phyloP scores from a whole-genome alignment of 2,113 vertebrate species.

The Odontesthes bonariensis region DNA sequence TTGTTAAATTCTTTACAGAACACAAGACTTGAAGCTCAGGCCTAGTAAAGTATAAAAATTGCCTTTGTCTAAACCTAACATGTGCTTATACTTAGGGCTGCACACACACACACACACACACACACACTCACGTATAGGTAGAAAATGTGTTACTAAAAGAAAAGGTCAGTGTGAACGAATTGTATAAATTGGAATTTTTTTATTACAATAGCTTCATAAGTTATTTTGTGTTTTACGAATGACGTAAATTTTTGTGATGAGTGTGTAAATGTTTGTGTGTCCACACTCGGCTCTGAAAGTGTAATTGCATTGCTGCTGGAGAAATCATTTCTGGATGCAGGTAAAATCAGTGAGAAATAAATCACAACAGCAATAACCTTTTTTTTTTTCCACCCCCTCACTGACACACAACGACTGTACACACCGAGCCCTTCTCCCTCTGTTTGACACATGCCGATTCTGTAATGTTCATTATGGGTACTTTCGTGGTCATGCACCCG shows the following conservation, averaged over 20 bases:
- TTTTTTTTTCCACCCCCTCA: not conserved
- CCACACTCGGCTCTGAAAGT: slow-evolving; percentile 11
- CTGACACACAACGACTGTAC: slow-evolving; percentile 16
- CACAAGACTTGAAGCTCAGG: slow-evolving; percentile 34
- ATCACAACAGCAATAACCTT: slow-evolving; percentile 39
- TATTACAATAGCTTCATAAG: slow-evolving; percentile 28
- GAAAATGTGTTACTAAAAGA: slow-evolving; percentile 48
- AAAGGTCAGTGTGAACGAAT: slow-evolving; percentile 59
- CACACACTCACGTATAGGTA: slow-evolving; percentile 16
- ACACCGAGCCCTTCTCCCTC: slow-evolving; percentile 19
- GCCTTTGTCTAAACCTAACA: slow-evolving; percentile 18
- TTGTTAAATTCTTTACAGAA: slow-evolving; percentile 42
- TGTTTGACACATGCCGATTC: slow-evolving; percentile 46
- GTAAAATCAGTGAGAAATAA: slow-evolving; percentile 44
- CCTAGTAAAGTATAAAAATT: slow-evolving; percentile 28
- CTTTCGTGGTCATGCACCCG: slow-evolving; percentile 36
- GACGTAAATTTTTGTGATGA: slow-evolving; percentile 25
- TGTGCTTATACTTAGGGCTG: slow-evolving; percentile 32
- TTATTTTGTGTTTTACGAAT: slow-evolving; percentile 14
- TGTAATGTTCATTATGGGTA: slow-evolving; percentile 42
- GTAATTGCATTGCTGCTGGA: slow-evolving; percentile 31
- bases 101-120: slow-evolving; percentile 16
- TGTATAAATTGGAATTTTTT: slow-evolving; percentile 19
- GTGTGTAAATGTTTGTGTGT: not conserved
- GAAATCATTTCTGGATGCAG: slow-evolving; percentile 47